These are phyloP conservation scores for Ivindomyrus marchei DNA, from an alignment of 2,113 vertebrate species.

Conservation along the genomic window DNA sequence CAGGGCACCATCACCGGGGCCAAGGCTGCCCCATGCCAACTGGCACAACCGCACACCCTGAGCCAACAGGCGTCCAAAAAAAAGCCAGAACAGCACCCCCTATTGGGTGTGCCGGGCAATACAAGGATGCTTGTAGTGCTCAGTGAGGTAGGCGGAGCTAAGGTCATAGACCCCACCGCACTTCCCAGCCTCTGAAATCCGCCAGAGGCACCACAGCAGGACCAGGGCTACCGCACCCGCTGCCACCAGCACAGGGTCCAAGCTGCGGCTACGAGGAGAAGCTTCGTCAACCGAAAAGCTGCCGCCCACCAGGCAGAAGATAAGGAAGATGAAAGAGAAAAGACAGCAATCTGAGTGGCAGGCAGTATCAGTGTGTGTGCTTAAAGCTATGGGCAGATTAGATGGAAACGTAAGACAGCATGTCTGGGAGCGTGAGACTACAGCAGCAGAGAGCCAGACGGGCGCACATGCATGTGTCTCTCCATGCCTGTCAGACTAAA, in stretches of 20 bases:
- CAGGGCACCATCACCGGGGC: conserved; percentile 78
- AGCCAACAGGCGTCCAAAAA: conserved; percentile 82
- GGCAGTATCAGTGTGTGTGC: neutral
- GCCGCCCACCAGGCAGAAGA: conserved; percentile 63
- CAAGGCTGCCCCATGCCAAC: conserved; percentile 73
- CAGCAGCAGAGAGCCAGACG: neutral
- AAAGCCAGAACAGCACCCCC: conserved; percentile 83
- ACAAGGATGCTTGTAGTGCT: conserved; percentile 76
- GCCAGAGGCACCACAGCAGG: conserved; percentile 73
- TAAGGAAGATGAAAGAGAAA: conserved; percentile 48
- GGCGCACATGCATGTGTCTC: neutral
- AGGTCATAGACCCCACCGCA: conserved; percentile 79
- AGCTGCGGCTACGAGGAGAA: conserved; percentile 73
- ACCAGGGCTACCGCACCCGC: conserved; percentile 77
- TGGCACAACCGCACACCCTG: conserved; percentile 77
- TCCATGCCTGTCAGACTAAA: neutral
- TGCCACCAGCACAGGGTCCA: conserved; percentile 90
- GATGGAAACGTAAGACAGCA: neutral
- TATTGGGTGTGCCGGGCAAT: conserved; percentile 77
- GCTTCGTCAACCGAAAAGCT: conserved; percentile 57
- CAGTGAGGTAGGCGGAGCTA: conserved; percentile 86
- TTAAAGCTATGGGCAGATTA: neutral
- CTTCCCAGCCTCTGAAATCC: conserved; percentile 84
- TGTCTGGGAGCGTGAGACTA: neutral
- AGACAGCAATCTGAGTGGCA: neutral